Base-by-base conservation (phyloP, 1,140 invertebrate species). In the Drosophila subpulchrella region DNA sequence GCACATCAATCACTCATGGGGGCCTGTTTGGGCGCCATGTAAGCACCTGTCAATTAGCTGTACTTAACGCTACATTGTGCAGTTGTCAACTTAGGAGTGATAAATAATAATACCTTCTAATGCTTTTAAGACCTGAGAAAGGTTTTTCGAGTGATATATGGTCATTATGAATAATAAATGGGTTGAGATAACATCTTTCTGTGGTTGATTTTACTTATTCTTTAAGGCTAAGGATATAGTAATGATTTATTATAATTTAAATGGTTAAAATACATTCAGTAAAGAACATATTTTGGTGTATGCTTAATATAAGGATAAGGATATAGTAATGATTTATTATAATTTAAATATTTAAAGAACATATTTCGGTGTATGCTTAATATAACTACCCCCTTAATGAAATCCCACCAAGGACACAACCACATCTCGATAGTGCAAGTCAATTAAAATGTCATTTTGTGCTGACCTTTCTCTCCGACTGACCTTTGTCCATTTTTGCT, bases 381-480 rank as follows among this genome's bases (percentile, higher is more conserved):
- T 41, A 36, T 30, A 55, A n/a, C 6, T 38, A 34, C 6, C 34
- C 51, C 30, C 4, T 10, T 15, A 34, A 15, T 15, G 10, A 36
- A 36, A 36, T 53, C 32, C 50, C 0, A 6, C 2, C 32, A 11
- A 36, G 50, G n/a, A 53, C 50, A 53, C 32, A 36, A 7, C 6
- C 15, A 12, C 30, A 53, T 53, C 24, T n/a, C 30, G 36, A 32
- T 20, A 59, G 34, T 47, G 53, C 32, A 54, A 36, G 56, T n/a
- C 72, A 83, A 84, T 83, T 84, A 77, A 58, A 85, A 81, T 62
- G 63, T 13, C 67, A 84, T 68, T 74, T 67, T 13, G 15, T 27
- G 10, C 27, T 44, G 57, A 56, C 72, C 55, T 47, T 38, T 38
- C 8, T 4, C 10, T 17, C 8, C 3, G 12, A 24, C 41, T 51